Conservation (phyloP, 2,797 vertebrate species). For the Odontamblyopus lacepedii region DNA sequence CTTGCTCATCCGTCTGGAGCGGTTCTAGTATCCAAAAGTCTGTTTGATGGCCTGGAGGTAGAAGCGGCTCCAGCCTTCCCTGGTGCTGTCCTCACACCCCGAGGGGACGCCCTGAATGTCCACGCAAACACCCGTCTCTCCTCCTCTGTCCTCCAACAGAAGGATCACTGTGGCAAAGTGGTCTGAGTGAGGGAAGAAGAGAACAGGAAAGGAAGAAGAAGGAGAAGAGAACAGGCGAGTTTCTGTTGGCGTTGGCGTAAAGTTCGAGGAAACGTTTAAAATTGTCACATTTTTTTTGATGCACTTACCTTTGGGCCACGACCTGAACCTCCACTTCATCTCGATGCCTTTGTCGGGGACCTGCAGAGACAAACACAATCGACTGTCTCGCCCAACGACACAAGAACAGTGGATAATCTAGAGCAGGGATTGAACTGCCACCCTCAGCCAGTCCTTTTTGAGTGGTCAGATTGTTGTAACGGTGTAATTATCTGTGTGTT, state of each 20-base stretch:
- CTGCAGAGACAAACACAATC: constrained; percentile 52
- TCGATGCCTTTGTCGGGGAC: constrained; percentile 84
- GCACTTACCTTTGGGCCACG: constrained; percentile 87
- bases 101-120: constrained; percentile 84
- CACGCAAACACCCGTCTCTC: constrained; percentile 84
- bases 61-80: constrained; percentile 90
- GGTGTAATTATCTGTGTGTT: too few species aligned
- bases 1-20: neutral
- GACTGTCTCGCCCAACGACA: too few species aligned
- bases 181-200: constrained; percentile 62
- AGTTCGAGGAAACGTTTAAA: neutral
- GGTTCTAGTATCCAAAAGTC: constrained; percentile 84
- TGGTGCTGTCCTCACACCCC: constrained; percentile 86
- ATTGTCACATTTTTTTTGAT: neutral
- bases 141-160: constrained; percentile 79
- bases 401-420: too few species aligned
- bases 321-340: constrained; percentile 94
- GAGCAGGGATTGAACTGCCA: too few species aligned
- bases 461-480: too few species aligned
- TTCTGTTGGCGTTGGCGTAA: too few species aligned
- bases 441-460: too few species aligned
- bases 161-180: constrained; percentile 85
- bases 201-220: neutral
- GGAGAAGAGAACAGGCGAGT: neutral
- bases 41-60: constrained; percentile 95